Percentiles rank a stretch among this genome's conserved stretches.
Evolutionary conservation across 2,113 vertebrate genomes (phyloP).

Genomic region (Poecile atricapillus): DNA sequence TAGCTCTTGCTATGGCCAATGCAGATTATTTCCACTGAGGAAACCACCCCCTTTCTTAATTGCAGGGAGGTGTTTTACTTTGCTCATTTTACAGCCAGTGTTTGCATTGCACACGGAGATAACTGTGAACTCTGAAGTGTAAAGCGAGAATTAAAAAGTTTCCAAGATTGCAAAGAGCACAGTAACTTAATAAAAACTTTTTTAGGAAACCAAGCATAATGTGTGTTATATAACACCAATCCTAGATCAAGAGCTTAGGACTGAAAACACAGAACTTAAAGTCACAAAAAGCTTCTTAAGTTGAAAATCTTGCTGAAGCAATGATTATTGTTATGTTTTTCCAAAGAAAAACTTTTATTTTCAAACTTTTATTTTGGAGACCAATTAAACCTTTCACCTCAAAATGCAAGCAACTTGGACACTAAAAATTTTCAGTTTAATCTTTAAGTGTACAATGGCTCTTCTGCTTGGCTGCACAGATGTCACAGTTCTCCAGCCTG

Average conservation of each 20-base stretch:
- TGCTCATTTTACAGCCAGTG: neutral
- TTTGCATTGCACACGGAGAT: neutral
- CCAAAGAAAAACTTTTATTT: neutral
- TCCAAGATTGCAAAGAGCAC: neutral
- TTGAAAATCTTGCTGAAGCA: neutral
- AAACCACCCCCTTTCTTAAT: constrained; percentile 45
- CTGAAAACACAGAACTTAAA: neutral
- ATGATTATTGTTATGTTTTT: neutral
- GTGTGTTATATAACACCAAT: neutral
- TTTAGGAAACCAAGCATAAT: constrained; percentile 13
- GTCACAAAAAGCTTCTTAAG: neutral
- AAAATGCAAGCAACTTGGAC: neutral
- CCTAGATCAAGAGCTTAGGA: neutral
- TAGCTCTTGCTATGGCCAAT: constrained; percentile 9
- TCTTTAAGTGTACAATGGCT: neutral
- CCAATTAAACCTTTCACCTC: neutral
- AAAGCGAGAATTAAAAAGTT: constrained; percentile 1
- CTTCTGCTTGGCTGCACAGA: neutral
- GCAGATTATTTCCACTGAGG: constrained; percentile 5
- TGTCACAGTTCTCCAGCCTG: neutral
- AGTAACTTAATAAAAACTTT: neutral
- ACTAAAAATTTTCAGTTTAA: neutral
- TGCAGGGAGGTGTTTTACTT: neutral
- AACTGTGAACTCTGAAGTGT: neutral
- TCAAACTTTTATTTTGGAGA: neutral